Evolutionary conservation across 1,140 invertebrate species (phyloP).

Genomic region (Kradibia gibbosae): DNA sequence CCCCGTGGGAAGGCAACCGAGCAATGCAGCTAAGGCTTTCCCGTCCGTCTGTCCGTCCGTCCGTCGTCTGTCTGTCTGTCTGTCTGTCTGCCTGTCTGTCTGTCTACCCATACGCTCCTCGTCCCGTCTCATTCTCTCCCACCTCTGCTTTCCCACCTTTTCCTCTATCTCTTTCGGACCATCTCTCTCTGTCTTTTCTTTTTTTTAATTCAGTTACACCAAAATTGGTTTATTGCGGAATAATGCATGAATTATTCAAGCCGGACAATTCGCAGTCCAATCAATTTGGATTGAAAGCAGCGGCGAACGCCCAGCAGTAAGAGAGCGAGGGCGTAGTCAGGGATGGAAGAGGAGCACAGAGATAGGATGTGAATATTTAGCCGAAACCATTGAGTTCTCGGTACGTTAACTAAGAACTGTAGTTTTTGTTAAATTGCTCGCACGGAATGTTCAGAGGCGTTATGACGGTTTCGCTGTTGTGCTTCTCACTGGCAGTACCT

Average conservation of each 20-base stretch:
- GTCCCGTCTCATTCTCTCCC: slow-evolving; percentile 44
- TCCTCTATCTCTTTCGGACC: not conserved
- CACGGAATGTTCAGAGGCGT: not conserved
- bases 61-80: not conserved
- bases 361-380: slow-evolving; percentile 46
- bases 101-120: not conserved
- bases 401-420: slow-evolving; percentile 41
- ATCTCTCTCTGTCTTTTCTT: not conserved
- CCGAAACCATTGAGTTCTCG: slow-evolving; percentile 15
- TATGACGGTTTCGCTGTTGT: not conserved
- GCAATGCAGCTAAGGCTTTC: slow-evolving; percentile 1
- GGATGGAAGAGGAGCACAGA: not conserved
- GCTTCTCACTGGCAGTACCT: too few species aligned
- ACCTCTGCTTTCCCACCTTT: not conserved
- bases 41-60: not conserved
- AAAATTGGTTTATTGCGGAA: slow-evolving; percentile 60
- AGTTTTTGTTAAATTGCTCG: slow-evolving; percentile 46
- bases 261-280: slow-evolving; percentile 66
- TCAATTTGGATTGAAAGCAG: slow-evolving; percentile 65
- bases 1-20: slow-evolving; percentile 45
- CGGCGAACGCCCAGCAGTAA: slow-evolving; percentile 17
- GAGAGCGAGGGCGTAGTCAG: slow-evolving; percentile 7
- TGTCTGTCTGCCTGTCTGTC: not conserved
- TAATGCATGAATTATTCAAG: slow-evolving; percentile 71
- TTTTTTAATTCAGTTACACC: slow-evolving; percentile 56